Conservation (phyloP, 2,888 invertebrate species). For the Dryobota labecula region DNA sequence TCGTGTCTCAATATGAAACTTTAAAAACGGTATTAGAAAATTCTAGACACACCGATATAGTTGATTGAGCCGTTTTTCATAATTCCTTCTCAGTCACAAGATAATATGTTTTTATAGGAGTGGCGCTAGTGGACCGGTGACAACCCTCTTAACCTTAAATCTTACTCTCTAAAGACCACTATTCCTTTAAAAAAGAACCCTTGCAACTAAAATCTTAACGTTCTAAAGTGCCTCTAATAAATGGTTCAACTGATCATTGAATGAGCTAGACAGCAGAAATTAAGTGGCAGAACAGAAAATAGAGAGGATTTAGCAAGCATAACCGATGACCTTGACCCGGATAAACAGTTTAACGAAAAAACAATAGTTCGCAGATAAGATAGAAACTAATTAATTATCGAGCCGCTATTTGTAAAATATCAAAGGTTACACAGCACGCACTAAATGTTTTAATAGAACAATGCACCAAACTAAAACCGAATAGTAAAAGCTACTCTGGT, state of each 20-base stretch:
- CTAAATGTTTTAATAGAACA: slow-evolving; percentile 8
- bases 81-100: no score
- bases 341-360: slow-evolving; percentile 51
- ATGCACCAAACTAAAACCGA: neutral
- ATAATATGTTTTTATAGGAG: no score
- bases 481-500: slow-evolving; percentile 4
- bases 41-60: no score
- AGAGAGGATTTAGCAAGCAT: slow-evolving; percentile 42
- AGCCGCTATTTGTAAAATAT: slow-evolving; percentile 23
- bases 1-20: no score
- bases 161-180: neutral
- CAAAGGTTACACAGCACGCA: slow-evolving; percentile 28
- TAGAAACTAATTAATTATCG: slow-evolving; percentile 49
- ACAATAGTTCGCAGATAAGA: slow-evolving; percentile 49
- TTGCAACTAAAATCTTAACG: neutral
- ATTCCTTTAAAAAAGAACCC: neutral
- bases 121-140: no score
- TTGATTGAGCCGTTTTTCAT: no score
- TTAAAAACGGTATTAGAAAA: no score
- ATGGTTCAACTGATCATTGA: slow-evolving; percentile 8
- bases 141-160: no score
- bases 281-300: slow-evolving; percentile 20
- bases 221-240: slow-evolving; percentile 14
- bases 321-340: slow-evolving; percentile 47
- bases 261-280: slow-evolving; percentile 13